Conservation (phyloP, 2,113 vertebrate genomes). For the Crocuta crocuta region DNA sequence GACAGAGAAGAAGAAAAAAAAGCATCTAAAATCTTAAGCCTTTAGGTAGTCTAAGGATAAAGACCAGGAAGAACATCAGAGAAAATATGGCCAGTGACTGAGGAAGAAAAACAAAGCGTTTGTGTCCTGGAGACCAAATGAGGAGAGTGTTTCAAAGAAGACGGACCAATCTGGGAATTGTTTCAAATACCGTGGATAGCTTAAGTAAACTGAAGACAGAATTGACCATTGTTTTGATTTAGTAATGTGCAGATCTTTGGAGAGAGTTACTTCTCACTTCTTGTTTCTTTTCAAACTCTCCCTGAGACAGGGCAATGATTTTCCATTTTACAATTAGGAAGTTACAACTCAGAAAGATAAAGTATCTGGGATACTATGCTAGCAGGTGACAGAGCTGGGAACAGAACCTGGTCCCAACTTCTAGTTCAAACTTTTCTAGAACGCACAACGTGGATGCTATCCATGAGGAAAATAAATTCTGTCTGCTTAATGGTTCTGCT, state of each 20-base stretch:
- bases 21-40: neutral
- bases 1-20: neutral
- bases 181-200: too few species aligned
- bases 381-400: neutral
- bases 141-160: neutral
- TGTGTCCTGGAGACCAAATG: neutral
- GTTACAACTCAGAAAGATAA: neutral
- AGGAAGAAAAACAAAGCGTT: neutral
- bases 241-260: neutral
- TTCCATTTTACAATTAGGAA: constrained; percentile 15
- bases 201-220: neutral
- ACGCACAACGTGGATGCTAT: rapidly evolving
- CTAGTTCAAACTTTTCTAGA: neutral
- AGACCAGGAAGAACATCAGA: neutral
- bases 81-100: neutral
- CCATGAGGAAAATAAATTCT: neutral
- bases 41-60: neutral
- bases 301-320: neutral
- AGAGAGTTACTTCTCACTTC: neutral
- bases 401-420: neutral
- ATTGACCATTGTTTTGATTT: neutral
- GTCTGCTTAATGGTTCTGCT: neutral
- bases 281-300: neutral
- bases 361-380: neutral
- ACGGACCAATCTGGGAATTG: neutral